phyloP scores from a whole-genome alignment of 2,113 vertebrate species.

The Caracal caracal region DNA sequence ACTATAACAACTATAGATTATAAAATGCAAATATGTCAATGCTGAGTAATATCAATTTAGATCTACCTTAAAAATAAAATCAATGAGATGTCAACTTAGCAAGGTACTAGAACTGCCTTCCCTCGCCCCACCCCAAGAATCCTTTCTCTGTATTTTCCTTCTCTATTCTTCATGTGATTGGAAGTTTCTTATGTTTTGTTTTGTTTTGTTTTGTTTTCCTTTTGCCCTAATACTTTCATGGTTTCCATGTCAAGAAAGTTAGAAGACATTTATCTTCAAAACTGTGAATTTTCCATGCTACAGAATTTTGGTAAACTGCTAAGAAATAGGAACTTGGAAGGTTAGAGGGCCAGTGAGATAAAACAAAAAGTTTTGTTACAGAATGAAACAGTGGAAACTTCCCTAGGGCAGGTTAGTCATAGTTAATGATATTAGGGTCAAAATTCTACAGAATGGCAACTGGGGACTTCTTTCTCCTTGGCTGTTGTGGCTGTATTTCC shows the following conservation, averaged over 20 bases:
- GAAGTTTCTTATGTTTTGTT: not conserved
- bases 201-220: not conserved
- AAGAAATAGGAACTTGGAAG: not conserved
- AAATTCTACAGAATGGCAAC: not conserved
- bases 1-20: not conserved
- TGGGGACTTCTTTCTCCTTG: not conserved
- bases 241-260: not conserved
- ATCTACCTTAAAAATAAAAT: not conserved
- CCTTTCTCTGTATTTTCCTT: not conserved
- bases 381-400: not conserved
- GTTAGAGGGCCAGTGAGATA: not conserved
- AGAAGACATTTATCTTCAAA: slow-evolving; percentile 52
- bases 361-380: not conserved
- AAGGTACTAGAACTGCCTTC: not conserved
- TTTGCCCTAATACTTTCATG: slow-evolving; percentile 15
- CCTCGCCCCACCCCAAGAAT: not conserved
- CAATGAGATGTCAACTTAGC: not conserved
- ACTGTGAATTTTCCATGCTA: not conserved
- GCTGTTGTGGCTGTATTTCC: not conserved
- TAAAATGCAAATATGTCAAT: slow-evolving; percentile 23
- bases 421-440: not conserved
- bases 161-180: not conserved
- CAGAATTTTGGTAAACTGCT: not conserved
- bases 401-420: not conserved
- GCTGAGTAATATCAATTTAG: not conserved